phyloP scores from a whole-genome alignment of 2,113 vertebrate species.

The Neodontobutis hainanensis region DNA sequence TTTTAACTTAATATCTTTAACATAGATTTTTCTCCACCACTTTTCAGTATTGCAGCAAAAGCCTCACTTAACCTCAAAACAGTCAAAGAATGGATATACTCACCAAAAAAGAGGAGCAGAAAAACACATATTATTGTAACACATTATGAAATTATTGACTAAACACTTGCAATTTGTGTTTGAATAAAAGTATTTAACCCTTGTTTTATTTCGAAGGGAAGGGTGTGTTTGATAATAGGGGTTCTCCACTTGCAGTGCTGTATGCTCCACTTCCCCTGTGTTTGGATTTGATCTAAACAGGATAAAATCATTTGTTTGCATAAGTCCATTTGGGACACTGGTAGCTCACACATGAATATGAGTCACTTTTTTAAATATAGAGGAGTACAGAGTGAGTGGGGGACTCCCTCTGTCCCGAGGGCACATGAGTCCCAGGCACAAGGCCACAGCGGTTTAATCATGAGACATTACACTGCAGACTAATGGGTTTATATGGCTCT shows the following conservation, averaged over 20 bases:
- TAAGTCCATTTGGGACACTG: constrained; percentile 28
- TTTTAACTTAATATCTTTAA: neutral
- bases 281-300: neutral
- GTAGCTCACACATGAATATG: constrained; percentile 52
- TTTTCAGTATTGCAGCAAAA: too few species aligned
- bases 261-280: constrained; percentile 2
- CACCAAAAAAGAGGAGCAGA: too few species aligned
- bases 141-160: neutral
- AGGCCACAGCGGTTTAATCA: constrained; percentile 56
- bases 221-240: neutral
- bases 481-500: constrained; percentile 24
- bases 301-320: constrained; percentile 25
- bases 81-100: too few species aligned
- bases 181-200: neutral
- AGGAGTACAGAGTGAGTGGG: constrained; percentile 21
- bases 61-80: too few species aligned
- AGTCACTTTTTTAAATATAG: constrained; percentile 67
- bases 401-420: constrained; percentile 59
- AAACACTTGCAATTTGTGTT: too few species aligned
- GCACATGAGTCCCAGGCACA: constrained; percentile 67
- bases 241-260: neutral
- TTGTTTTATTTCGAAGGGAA: neutral
- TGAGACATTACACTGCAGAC: constrained; percentile 53
- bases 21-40: too few species aligned
- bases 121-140: neutral